Conservation (phyloP, 2,113 vertebrate genomes). For the Centropus unirufus region DNA sequence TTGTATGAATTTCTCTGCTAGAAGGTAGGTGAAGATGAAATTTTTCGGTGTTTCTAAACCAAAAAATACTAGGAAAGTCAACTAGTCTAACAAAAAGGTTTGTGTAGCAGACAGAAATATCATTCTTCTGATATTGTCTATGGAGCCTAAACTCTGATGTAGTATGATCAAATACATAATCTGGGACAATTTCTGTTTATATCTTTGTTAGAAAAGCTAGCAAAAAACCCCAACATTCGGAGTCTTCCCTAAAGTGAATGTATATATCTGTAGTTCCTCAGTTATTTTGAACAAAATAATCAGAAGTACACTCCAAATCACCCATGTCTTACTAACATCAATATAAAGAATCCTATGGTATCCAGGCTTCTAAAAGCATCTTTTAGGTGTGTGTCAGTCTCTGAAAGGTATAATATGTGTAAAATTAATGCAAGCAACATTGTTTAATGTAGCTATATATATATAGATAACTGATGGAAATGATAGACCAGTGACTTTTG, state of each 20-base stretch:
- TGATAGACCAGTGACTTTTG: neutral
- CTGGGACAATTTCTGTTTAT: neutral
- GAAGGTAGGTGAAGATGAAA: neutral
- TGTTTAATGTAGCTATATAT: neutral
- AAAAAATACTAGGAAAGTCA: neutral
- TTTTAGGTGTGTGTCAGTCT: neutral
- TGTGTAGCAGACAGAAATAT: neutral
- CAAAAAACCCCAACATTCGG: neutral
- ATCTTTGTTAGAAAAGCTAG: neutral
- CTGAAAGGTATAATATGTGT: neutral
- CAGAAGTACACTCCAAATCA: neutral
- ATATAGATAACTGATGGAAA: neutral
- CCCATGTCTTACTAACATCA: neutral
- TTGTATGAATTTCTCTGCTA: neutral
- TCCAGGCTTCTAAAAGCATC: neutral
- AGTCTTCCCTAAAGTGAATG: neutral
- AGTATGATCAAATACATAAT: neutral
- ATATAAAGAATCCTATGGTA: neutral
- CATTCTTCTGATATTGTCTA: accelerated
- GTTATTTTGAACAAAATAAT: neutral
- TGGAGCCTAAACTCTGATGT: neutral
- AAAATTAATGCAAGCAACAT: neutral
- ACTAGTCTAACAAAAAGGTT: neutral
- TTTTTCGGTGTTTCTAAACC: neutral
- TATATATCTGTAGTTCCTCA: neutral